Evolutionary conservation across 2,888 invertebrate genomes (phyloP).

Genomic region (Pseudanteris insignis): DNA sequence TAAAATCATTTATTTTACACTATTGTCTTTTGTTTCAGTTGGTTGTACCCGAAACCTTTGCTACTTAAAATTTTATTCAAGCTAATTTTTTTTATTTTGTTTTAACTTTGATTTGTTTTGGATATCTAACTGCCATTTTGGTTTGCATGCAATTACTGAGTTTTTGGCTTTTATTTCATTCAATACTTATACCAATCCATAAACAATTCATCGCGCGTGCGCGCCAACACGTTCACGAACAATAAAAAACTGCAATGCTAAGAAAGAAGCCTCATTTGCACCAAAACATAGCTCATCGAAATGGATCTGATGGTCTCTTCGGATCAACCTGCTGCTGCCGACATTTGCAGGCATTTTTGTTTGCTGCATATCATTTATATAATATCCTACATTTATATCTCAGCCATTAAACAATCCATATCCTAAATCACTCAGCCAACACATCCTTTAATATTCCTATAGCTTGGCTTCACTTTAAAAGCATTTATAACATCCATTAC

Average conservation of each 20-base stretch:
- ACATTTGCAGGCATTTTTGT: constrained; percentile 49
- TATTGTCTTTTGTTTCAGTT: constrained; percentile 48
- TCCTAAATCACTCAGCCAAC: constrained; percentile 61
- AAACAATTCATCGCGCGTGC: background rate
- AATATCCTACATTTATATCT: constrained; percentile 29
- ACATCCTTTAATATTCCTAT: constrained; percentile 58
- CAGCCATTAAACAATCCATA: constrained; percentile 45
- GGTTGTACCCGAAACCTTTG: constrained; percentile 49
- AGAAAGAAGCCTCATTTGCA: constrained; percentile 8
- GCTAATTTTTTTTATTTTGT: background rate
- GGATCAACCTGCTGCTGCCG: constrained; percentile 56
- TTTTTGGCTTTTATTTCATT: constrained; percentile 6
- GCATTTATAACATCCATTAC: constrained; percentile 54
- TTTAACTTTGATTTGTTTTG: too few relatives aligned
- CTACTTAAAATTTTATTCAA: constrained; percentile 7
- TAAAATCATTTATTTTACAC: constrained; percentile 53
- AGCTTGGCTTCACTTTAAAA: constrained; percentile 60
- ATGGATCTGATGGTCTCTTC: constrained; percentile 23
- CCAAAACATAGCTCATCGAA: constrained; percentile 9
- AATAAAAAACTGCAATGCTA: constrained; percentile 8
- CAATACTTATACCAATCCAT: constrained; percentile 5
- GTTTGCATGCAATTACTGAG: constrained; percentile 22
- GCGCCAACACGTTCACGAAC: constrained; percentile 11
- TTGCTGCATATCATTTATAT: constrained; percentile 24
- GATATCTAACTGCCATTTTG: constrained; percentile 1